Evolutionary conservation across 2,797 vertebrate species (phyloP).

Genomic region (Sebastiscus albofasciatus): DNA sequence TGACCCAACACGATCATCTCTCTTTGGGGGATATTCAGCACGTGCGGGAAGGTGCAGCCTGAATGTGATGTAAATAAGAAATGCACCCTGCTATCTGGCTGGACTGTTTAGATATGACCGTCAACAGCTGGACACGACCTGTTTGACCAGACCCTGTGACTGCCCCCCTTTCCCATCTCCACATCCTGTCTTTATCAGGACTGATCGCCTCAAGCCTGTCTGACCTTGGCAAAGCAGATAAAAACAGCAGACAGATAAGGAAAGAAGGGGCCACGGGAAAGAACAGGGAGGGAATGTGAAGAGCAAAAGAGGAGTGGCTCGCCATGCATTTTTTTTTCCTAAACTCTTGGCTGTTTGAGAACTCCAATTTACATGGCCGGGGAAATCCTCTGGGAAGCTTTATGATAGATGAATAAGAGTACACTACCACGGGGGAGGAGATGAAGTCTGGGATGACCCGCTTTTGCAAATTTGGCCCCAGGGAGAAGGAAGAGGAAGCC

Average conservation of each 20-base stretch:
- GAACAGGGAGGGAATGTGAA: conserved; percentile 9
- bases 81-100: conserved; percentile 22
- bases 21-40: conserved; percentile 11
- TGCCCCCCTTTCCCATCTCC: conserved; percentile 19
- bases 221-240: conserved; percentile 82
- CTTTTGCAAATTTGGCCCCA: conserved; percentile 81
- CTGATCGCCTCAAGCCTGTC: conserved; percentile 76
- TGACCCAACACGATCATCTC: conserved; percentile 31
- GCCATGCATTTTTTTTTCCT: conserved; percentile 61
- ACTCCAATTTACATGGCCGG: conserved; percentile 68
- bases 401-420: conserved; percentile 79
- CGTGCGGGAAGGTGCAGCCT: conserved; percentile 10
- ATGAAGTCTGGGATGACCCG: conserved; percentile 76
- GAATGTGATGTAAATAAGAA: conserved; percentile 48
- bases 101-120: conserved; percentile 53
- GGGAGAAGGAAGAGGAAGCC: conserved; percentile 73
- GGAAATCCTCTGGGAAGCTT: conserved; percentile 76
- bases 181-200: conserved; percentile 72
- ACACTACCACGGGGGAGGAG: conserved; percentile 58
- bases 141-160: conserved; percentile 52
- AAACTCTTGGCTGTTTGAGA: conserved; percentile 65
- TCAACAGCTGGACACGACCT: conserved; percentile 48
- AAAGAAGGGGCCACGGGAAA: conserved; percentile 34
- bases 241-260: conserved; percentile 77
- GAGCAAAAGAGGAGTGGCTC: conserved; percentile 34